Base-by-base conservation (phyloP, 1,140 invertebrate genomes). In the Vollenhovia emeryi region DNA sequence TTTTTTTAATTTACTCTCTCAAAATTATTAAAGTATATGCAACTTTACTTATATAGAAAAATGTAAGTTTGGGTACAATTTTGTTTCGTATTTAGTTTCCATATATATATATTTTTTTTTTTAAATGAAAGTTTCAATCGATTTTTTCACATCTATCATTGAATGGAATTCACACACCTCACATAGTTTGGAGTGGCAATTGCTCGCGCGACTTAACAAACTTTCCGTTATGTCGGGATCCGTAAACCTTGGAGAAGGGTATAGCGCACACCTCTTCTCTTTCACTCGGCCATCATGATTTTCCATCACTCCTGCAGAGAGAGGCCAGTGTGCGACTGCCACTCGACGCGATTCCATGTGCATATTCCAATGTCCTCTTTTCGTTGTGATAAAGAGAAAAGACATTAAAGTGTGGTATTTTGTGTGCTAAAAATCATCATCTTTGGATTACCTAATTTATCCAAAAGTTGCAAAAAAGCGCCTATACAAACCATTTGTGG, bases 151-250 rank as follows among this genome's bases (percentile, higher is more conserved):
- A 59, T 2, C 7, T 33, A 57, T 8, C 4, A 24, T 1, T 1
- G 15, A 60, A 13, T 8, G 27, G 5, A 62, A 36, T 62, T 62
- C 30, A 60, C 13, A 33, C 9, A 30, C 8, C 7, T 62, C 36
- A 50, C 9, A 6, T 18, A 4, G 1, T 33, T 24, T 18, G 9
- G 18, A 36, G 24, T 8, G 24, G 18, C 36, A 6, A 18, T 68
- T 66, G 36, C 15, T 68, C 27, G 45, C 9, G 18, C 66, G 27
- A 68, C 24, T 68, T 68, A 68, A 69, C 33, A 48, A 69, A 50
- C 18, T 48, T 60, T 73, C 86, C 87, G 87, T 89, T 89, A 89
- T 80, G 43, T 79, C 24, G 13, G 57, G 68, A 64, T 86, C 76
- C 50, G 69, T 50, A 48, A 78, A 88, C 74, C 43, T 30, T 36